A percentile compares a stretch with the other conserved stretches of the same genome.
Conservation (phyloP, 2,113 vertebrate species). For the Podarcis cretensis region DNA sequence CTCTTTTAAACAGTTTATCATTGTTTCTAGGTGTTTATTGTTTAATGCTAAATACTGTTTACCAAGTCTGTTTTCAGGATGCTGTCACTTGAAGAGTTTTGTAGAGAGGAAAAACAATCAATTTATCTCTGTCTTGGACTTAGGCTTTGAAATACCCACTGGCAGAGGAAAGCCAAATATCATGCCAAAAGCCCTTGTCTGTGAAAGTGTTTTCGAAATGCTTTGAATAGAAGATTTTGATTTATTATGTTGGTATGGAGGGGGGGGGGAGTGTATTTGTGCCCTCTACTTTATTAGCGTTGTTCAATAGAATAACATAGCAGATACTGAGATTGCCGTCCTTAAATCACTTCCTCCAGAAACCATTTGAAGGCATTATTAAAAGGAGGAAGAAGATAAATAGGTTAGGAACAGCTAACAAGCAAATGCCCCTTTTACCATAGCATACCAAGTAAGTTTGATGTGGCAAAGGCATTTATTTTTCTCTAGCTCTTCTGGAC, state of each 20-base stretch:
- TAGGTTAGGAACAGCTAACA: neutral
- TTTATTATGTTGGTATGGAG: constrained; percentile 9
- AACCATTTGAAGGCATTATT: neutral
- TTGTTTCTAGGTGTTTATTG: constrained; percentile 47
- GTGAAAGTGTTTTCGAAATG: constrained; percentile 29
- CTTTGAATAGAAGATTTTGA: constrained; percentile 31
- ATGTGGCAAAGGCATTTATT: neutral
- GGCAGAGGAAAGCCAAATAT: constrained; percentile 24
- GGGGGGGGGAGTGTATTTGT: neutral
- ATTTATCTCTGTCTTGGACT: constrained; percentile 42
- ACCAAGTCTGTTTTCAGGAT: constrained; percentile 36
- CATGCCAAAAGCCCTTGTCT: constrained; percentile 28
- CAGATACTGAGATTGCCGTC: neutral
- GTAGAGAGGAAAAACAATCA: constrained; percentile 1
- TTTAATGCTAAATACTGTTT: constrained; percentile 60
- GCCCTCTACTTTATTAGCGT: neutral
- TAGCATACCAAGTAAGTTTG: neutral
- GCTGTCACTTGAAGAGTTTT: constrained; percentile 38
- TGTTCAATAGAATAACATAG: neutral
- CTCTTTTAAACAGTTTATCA: constrained; percentile 44
- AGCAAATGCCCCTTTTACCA: neutral
- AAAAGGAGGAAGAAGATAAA: neutral
- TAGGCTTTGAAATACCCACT: constrained; percentile 35
- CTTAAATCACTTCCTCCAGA: neutral
- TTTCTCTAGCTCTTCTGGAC: too few species aligned